phyloP scores from a whole-genome alignment of 2,888 invertebrate genomes.

The Cheiracanthium punctorium region DNA sequence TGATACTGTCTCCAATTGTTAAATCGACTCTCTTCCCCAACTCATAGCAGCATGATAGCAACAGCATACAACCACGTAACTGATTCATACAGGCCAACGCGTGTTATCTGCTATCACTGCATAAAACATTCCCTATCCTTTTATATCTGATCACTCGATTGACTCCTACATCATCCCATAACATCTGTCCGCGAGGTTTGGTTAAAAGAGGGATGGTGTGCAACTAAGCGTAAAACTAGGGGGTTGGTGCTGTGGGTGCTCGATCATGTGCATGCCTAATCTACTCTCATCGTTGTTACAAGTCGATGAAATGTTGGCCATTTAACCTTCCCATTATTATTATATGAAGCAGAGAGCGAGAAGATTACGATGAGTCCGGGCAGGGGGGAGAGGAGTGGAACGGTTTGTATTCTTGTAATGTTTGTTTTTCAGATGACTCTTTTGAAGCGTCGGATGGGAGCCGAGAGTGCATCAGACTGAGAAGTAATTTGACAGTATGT shows the following conservation, averaged over 20 bases:
- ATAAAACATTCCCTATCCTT: neutral
- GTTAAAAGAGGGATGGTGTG: neutral
- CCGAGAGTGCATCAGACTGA: neutral
- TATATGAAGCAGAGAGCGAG: conserved; percentile 21
- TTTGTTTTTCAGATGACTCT: neutral
- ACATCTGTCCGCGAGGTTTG: neutral
- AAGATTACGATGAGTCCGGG: conserved; percentile 16
- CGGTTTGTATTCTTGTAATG: neutral
- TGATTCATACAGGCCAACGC: no score
- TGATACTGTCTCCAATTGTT: no score
- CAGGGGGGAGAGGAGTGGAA: conserved; percentile 11
- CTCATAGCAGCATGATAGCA: no score
- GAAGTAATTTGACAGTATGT: neutral
- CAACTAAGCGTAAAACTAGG: conserved; percentile 4
- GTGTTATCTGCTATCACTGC: neutral
- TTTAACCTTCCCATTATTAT: conserved; percentile 38
- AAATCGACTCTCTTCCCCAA: no score
- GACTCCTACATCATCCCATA: neutral
- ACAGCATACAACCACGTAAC: no score
- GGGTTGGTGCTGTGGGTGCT: neutral
- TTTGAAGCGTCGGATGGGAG: neutral
- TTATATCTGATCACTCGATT: neutral
- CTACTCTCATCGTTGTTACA: conserved; percentile 40
- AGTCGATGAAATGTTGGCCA: conserved; percentile 59
- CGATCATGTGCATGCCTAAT: conserved; percentile 44